phyloP scores from a whole-genome alignment of 2,797 vertebrate genomes.

The Sebastes iracundus region DNA sequence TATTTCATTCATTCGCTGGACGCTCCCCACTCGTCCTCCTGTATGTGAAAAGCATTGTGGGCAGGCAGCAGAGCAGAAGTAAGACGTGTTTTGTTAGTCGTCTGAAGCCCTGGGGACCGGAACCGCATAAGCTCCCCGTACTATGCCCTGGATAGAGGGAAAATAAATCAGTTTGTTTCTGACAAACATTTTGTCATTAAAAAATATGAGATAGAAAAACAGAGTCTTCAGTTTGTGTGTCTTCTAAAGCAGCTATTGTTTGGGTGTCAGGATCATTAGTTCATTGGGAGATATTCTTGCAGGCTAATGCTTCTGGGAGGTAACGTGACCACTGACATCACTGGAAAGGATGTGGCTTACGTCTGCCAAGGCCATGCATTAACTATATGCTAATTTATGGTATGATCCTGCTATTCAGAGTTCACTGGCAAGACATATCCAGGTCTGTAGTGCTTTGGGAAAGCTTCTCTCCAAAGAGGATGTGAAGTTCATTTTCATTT shows the following conservation, averaged over 20 bases:
- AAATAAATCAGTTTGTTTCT: slow-evolving; percentile 92
- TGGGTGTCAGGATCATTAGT: slow-evolving; percentile 89
- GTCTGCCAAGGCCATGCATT: slow-evolving; percentile 33
- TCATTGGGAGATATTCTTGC: slow-evolving; percentile 86
- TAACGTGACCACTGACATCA: slow-evolving; percentile 31
- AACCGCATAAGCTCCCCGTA: slow-evolving; percentile 89
- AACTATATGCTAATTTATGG: slow-evolving; percentile 48
- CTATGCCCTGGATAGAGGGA: slow-evolving; percentile 85
- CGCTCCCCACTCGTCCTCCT: slow-evolving; percentile 82
- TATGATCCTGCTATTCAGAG: slow-evolving; percentile 33
- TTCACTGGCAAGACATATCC: slow-evolving; percentile 22
- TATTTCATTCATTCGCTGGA: slow-evolving; percentile 81
- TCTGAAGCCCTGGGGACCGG: slow-evolving; percentile 92
- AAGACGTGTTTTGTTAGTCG: slow-evolving; percentile 94
- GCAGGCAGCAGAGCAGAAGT: slow-evolving; percentile 91
- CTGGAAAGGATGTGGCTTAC: slow-evolving; percentile 8
- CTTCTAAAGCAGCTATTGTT: slow-evolving; percentile 85
- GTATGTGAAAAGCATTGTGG: slow-evolving; percentile 91
- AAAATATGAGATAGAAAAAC: slow-evolving; percentile 89
- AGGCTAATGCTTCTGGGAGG: slow-evolving; percentile 84
- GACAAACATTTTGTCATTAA: slow-evolving; percentile 91
- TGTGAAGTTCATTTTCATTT: slow-evolving; percentile 19
- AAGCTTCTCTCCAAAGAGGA: slow-evolving; percentile 27
- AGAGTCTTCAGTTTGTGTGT: slow-evolving; percentile 70
- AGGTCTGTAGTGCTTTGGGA: slow-evolving; percentile 21